Evolutionary conservation across 2,797 vertebrate species (phyloP), one percentile per base, ranked within the genome.

Genomic region (Myotis findleyi): DNA sequence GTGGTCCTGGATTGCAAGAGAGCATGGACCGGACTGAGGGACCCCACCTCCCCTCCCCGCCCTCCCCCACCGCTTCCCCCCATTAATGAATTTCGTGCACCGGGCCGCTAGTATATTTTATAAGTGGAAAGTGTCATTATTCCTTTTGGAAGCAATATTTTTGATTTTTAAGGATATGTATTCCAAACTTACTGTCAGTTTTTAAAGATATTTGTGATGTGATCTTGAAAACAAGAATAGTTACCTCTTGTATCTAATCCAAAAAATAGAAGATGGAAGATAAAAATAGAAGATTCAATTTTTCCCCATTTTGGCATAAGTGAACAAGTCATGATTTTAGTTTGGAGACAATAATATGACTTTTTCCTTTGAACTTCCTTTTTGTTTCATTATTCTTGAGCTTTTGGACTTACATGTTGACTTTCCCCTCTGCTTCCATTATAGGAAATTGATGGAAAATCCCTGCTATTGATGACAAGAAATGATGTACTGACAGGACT

Each of bases 401-500:
- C 80, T 95, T 68, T 96, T 95, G 96, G 92, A 97, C 94, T 96
- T 91, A 88, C 92, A 69, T 72, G 25, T 96, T 97, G 93, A 84
- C 86, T 97, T 97, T 96, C 93, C 36, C 94, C 68, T 98, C 96
- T 98, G 96, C 96, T 96, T 98, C 95, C 95, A 59, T 95, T 98
- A 95, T 98, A 99, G 99, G 99, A 99, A 99, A 99, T 99, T 93
- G 99, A 99, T 97, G 99, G 99, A 93, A 99, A 99, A 98, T 99
- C 99, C 83, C 98, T 99, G 97, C 99, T 99, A 92, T 98, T 99
- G 98, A 99, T 99, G 99, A 99, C 99, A 41, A 99, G 99, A 82
- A 99, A 99, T 88, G 99, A 99, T 80, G 99, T 99, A 97, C 98
- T 99, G 97, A 99, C 99, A 25, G 99, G 99, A 98, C 99, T 99